Percentiles rank a stretch among this genome's conserved stretches.
phyloP scores from a whole-genome alignment of 1,140 invertebrate species.

The Drosophila subobscura region DNA sequence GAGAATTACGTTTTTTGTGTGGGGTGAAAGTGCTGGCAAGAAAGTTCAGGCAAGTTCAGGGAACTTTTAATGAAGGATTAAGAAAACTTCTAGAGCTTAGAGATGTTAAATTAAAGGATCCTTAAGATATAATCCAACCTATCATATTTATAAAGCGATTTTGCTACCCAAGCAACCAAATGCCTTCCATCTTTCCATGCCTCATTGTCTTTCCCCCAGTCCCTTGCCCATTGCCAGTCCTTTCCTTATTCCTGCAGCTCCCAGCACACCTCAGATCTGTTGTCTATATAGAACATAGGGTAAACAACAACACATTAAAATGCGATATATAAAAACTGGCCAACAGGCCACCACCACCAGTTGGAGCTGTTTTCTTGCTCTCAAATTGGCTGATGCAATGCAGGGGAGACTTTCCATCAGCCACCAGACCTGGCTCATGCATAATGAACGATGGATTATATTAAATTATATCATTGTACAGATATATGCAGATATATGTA shows the following conservation, averaged over 20 bases:
- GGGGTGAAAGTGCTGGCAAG: no score
- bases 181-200: no score
- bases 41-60: no score
- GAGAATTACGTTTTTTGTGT: no score
- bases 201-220: no score
- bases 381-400: slow-evolving; percentile 81
- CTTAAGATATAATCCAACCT: no score
- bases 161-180: no score
- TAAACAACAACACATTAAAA: slow-evolving; percentile 51
- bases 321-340: slow-evolving; percentile 35
- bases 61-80: no score
- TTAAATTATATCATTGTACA: slow-evolving; percentile 39
- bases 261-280: slow-evolving; percentile 31
- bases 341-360: slow-evolving; percentile 37
- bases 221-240: not conserved
- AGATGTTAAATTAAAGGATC: no score
- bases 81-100: no score
- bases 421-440: slow-evolving; percentile 30
- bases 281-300: slow-evolving; percentile 27
- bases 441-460: slow-evolving; percentile 36
- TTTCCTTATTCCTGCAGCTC: no score
- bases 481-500: not conserved
- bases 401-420: slow-evolving; percentile 69
- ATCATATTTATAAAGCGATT: no score
- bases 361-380: slow-evolving; percentile 52